Conservation (phyloP, 2,888 invertebrate species). For the Eucriotettix oculatus region DNA sequence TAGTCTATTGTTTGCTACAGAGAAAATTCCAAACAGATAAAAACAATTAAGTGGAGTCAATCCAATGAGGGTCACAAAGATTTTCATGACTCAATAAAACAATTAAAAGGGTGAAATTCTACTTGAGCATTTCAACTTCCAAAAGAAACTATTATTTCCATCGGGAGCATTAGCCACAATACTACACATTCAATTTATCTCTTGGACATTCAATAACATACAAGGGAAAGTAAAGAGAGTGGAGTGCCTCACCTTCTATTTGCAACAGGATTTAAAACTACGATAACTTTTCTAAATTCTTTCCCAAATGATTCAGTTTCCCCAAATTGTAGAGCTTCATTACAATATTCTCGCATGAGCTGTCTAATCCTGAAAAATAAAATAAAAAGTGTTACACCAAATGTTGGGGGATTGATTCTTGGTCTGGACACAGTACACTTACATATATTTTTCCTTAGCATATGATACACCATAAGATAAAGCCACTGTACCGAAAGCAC, state of each 20-base stretch:
- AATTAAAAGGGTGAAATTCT: too few relatives aligned
- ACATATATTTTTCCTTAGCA: constrained; percentile 58
- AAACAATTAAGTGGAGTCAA: too few relatives aligned
- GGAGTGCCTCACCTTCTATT: constrained; percentile 43
- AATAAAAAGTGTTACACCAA: constrained; percentile 1
- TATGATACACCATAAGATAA: constrained; percentile 54
- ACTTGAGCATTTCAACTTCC: too few relatives aligned
- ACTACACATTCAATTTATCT: background rate
- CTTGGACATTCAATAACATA: background rate
- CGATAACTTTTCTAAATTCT: constrained; percentile 59
- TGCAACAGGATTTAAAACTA: constrained; percentile 82
- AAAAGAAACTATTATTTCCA: too few relatives aligned
- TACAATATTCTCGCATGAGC: constrained; percentile 64
- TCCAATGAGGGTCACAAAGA: too few relatives aligned
- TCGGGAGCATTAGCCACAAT: background rate
- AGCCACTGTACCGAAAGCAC: constrained; percentile 47
- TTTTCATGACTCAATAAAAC: too few relatives aligned
- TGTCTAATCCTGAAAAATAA: constrained; percentile 44
- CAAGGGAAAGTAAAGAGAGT: background rate
- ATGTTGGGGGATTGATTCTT: background rate
- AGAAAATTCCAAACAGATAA: too few relatives aligned
- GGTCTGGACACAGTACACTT: constrained; percentile 22
- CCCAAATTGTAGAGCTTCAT: constrained; percentile 57
- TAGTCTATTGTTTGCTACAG: too few relatives aligned
- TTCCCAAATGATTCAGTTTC: constrained; percentile 39